Evolutionary conservation across 2,797 vertebrate genomes (phyloP).

Genomic region (Lateolabrax maculatus): DNA sequence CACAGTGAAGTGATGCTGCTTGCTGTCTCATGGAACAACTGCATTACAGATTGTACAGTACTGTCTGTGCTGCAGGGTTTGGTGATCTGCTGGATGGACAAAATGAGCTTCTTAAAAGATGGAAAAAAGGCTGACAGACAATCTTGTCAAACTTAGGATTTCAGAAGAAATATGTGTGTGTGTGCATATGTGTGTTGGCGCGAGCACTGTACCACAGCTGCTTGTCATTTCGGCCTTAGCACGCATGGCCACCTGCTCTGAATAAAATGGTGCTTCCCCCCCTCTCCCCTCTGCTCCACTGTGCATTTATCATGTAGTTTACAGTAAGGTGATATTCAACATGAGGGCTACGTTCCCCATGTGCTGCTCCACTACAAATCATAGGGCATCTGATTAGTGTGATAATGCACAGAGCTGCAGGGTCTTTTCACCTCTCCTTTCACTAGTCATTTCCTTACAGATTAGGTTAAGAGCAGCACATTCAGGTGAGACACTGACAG

Average conservation of each 20-base stretch:
- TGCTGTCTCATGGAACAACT: neutral
- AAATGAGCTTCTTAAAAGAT: neutral
- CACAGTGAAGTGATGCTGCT: neutral
- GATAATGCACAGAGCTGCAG: slow-evolving; percentile 46
- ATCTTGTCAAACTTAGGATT: slow-evolving; percentile 20
- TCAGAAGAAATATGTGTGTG: slow-evolving; percentile 8
- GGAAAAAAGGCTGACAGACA: neutral
- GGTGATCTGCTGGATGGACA: neutral
- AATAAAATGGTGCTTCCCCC: slow-evolving; percentile 70
- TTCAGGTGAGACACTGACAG: slow-evolving; percentile 2
- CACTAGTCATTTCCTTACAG: slow-evolving; percentile 19
- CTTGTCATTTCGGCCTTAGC: slow-evolving; percentile 77
- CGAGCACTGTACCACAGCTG: slow-evolving; percentile 72
- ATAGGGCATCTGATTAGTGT: slow-evolving; percentile 61
- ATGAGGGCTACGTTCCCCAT: slow-evolving; percentile 56
- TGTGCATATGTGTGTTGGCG: slow-evolving; percentile 48
- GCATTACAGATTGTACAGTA: neutral
- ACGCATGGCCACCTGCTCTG: slow-evolving; percentile 82
- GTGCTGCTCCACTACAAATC: slow-evolving; percentile 54
- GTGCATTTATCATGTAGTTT: slow-evolving; percentile 70
- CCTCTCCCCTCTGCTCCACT: slow-evolving; percentile 40
- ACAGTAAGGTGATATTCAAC: slow-evolving; percentile 70
- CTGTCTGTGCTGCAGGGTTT: neutral
- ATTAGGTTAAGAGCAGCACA: neutral
- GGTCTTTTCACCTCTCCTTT: slow-evolving; percentile 40